Evolutionary conservation across 2,888 invertebrate species (phyloP).

Genomic region (Eulithis testata): DNA sequence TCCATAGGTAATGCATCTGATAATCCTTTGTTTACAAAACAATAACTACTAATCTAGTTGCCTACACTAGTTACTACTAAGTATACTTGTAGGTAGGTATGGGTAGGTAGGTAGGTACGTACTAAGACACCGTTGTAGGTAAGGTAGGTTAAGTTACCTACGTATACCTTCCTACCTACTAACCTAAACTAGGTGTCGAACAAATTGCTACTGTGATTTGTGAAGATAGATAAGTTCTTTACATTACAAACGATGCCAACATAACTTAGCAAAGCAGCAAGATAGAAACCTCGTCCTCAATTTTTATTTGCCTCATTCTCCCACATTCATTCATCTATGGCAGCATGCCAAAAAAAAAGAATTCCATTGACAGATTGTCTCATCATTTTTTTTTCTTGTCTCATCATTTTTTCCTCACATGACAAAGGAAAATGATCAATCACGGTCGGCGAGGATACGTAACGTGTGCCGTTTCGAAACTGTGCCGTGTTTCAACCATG

Average conservation of each 20-base stretch:
- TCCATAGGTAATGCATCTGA: not conserved
- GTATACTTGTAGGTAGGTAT: not conserved
- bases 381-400: constrained; percentile 17
- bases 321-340: constrained; percentile 12
- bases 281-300: constrained; percentile 12
- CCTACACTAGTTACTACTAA: not conserved
- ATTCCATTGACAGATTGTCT: constrained; percentile 28
- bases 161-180: not conserved
- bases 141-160: no score
- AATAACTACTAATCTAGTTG: not conserved
- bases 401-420: constrained; percentile 25
- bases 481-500: constrained; percentile 51
- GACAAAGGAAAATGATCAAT: constrained; percentile 42
- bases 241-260: not conserved
- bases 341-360: constrained; percentile 21
- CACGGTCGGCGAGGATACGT: constrained; percentile 58
- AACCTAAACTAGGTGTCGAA: no score
- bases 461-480: constrained; percentile 70
- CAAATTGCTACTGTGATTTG: no score
- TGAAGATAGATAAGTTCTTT: no score
- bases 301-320: constrained; percentile 17
- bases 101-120: not conserved
- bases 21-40: constrained; percentile 13
- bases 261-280: no score
- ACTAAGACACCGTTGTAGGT: no score